A percentile compares a stretch with the other conserved stretches of the same genome.
Evolutionary conservation across 1,140 invertebrate species (phyloP).

Genomic region (Atopsyche davidsoni): DNA sequence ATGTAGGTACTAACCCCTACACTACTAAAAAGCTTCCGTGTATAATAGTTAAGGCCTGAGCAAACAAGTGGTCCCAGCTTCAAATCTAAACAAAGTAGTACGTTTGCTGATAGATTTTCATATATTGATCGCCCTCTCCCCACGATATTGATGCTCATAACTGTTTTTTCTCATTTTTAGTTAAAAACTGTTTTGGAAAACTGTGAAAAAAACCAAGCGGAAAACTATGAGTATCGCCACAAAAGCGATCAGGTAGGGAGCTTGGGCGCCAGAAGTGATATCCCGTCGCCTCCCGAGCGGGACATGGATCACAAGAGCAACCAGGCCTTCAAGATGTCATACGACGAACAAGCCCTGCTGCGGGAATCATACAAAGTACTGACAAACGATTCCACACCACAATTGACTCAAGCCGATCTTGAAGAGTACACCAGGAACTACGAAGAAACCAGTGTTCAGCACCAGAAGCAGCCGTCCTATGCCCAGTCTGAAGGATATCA

Average conservation of each 20-base stretch:
- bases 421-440: conserved; percentile 64
- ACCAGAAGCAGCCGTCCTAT: conserved; percentile 70
- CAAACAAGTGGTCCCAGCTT: too few relatives aligned
- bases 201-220: conserved; percentile 63
- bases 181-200: conserved; percentile 70
- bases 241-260: conserved; percentile 58
- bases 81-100: too few relatives aligned
- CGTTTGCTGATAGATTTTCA: neutral
- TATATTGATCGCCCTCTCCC: neutral
- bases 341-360: conserved; percentile 7
- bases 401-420: conserved; percentile 58
- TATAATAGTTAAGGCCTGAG: too few relatives aligned
- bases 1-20: too few relatives aligned
- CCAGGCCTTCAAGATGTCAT: conserved; percentile 16
- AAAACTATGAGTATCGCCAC: conserved; percentile 53
- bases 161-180: conserved; percentile 37
- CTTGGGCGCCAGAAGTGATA: conserved; percentile 63
- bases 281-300: conserved; percentile 69
- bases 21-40: too few relatives aligned
- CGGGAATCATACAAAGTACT: conserved; percentile 16
- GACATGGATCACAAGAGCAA: conserved; percentile 37
- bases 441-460: conserved; percentile 49
- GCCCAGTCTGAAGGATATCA: conserved; percentile 78
- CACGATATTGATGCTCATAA: neutral
- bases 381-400: conserved; percentile 11